Evolutionary conservation across 2,113 vertebrate species (phyloP).

Genomic region (Sander vitreus): DNA sequence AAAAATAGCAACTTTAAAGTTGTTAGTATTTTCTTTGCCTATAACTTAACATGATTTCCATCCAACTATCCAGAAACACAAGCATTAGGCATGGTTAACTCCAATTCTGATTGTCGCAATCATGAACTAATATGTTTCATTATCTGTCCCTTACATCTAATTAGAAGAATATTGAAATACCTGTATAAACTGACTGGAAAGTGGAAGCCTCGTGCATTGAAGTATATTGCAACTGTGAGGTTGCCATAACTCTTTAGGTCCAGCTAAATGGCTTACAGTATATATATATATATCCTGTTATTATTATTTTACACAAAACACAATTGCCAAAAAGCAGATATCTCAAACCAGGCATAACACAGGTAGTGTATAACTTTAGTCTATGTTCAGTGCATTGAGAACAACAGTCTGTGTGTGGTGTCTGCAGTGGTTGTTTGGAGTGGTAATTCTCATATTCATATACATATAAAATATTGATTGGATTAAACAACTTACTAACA

Average conservation of each 20-base stretch:
- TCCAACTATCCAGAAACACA: neutral
- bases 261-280: neutral
- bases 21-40: neutral
- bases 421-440: conserved; percentile 22
- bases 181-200: neutral
- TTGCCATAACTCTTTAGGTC: neutral
- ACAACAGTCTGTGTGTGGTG: conserved; percentile 7
- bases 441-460: conserved; percentile 63
- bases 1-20: neutral
- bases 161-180: neutral
- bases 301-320: neutral
- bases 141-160: neutral
- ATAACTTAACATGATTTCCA: neutral
- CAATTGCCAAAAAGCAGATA: neutral
- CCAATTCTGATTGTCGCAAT: neutral
- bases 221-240: neutral
- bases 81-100: neutral
- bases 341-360: neutral
- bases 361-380: neutral
- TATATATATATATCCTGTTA: neutral
- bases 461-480: conserved; percentile 70
- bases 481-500: conserved; percentile 70
- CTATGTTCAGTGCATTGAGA: neutral
- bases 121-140: neutral
- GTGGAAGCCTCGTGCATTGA: neutral